These are phyloP conservation scores for Operophtera brumata DNA, from an alignment of 2,888 invertebrate species.

Conservation along the genomic window DNA sequence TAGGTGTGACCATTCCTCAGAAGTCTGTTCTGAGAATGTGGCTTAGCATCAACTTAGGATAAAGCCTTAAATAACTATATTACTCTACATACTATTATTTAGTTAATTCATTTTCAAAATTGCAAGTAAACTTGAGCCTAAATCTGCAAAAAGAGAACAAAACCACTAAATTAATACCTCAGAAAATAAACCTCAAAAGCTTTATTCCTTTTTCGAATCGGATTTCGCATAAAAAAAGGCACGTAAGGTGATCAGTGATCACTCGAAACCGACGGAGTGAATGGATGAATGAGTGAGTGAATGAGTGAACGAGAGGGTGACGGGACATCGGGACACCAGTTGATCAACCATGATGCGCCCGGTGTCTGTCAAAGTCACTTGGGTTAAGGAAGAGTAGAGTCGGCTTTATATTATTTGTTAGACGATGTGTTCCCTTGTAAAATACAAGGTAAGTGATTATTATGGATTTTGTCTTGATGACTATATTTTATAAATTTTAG, in stretches of 20 bases:
- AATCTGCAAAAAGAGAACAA: not conserved
- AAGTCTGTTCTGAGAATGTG: too few relatives aligned
- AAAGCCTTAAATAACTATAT: too few relatives aligned
- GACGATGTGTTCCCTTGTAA: too few relatives aligned
- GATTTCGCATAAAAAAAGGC: slow-evolving; percentile 47
- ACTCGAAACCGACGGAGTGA: slow-evolving; percentile 67
- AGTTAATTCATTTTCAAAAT: not conserved
- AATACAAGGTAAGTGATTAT: not conserved
- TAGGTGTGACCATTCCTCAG: too few relatives aligned
- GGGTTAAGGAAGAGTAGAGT: slow-evolving; percentile 49
- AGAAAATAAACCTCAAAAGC: slow-evolving; percentile 33
- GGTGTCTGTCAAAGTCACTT: slow-evolving; percentile 69
- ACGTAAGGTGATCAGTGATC: slow-evolving; percentile 73
- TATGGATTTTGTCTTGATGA: not conserved
- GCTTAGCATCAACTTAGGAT: too few relatives aligned
- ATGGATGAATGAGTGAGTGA: slow-evolving; percentile 58
- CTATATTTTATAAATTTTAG: not conserved
- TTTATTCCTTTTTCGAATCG: slow-evolving; percentile 49
- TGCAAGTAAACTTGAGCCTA: not conserved
- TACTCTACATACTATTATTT: too few relatives aligned
- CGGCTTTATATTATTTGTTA: slow-evolving; percentile 26
- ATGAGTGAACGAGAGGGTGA: slow-evolving; percentile 58
- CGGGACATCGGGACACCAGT: slow-evolving; percentile 67
- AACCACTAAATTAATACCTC: slow-evolving; percentile 16
- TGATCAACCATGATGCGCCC: slow-evolving; percentile 74